These are phyloP conservation scores for Capromys pilorides DNA, from an alignment of 2,797 vertebrate species.

Conservation along the genomic window DNA sequence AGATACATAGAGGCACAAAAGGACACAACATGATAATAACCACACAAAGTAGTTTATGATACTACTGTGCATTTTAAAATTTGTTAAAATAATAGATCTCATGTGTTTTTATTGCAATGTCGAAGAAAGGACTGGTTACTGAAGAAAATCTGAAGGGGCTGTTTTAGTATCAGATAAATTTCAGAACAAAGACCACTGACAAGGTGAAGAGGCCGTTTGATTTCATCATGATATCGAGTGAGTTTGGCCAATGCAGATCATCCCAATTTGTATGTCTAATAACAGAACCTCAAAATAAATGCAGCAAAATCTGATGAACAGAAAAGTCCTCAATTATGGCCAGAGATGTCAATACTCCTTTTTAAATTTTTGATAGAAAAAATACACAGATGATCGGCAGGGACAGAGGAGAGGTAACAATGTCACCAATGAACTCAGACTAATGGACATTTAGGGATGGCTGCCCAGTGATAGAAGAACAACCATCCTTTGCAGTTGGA, in stretches of 20 bases:
- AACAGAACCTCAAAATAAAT: neutral
- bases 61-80: neutral
- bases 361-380: neutral
- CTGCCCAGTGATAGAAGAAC: neutral
- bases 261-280: neutral
- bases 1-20: neutral
- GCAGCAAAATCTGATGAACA: neutral
- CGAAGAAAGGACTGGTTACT: neutral
- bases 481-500: neutral
- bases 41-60: rapidly evolving
- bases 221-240: neutral
- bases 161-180: neutral
- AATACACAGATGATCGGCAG: neutral
- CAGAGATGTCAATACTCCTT: neutral
- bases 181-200: neutral
- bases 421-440: neutral
- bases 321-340: neutral
- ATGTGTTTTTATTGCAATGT: neutral
- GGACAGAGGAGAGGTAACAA: neutral
- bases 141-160: neutral
- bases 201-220: neutral
- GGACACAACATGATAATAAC: neutral
- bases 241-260: neutral
- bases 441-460: neutral
- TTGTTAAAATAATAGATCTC: neutral